Percentiles rank a stretch among this genome's conserved stretches.
These are phyloP conservation scores for Leptarthrus brevirostris DNA, from an alignment of 2,888 invertebrate species.

Conservation along the genomic window DNA sequence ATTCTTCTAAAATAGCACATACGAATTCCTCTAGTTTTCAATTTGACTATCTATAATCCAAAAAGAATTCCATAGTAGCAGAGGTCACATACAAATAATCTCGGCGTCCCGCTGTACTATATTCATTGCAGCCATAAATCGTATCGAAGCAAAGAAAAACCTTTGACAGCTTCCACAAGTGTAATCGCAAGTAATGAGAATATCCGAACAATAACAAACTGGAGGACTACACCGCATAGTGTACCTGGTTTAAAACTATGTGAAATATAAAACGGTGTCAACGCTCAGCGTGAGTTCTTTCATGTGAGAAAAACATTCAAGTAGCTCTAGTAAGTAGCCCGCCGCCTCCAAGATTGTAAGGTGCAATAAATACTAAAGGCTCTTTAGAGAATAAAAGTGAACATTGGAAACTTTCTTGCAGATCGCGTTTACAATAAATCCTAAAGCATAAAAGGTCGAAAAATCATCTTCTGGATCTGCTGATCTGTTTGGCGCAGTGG, in stretches of 20 bases:
- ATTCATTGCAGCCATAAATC: background rate
- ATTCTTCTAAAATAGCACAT: too few species aligned
- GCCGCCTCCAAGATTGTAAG: background rate
- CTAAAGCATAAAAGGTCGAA: conserved; percentile 1
- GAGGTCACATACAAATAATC: background rate
- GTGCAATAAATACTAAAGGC: background rate
- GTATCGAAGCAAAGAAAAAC: background rate
- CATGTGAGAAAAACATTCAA: conserved; percentile 18
- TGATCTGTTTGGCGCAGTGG: background rate
- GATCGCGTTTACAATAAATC: conserved; percentile 21
- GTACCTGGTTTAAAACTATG: background rate
- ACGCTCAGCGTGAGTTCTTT: conserved; percentile 23
- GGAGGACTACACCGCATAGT: background rate
- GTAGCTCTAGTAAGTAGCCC: background rate
- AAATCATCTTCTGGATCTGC: background rate
- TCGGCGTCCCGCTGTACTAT: background rate
- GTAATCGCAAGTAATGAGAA: conserved; percentile 6
- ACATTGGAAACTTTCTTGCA: conserved; percentile 15
- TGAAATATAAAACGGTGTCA: conserved; percentile 38
- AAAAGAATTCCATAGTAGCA: background rate
- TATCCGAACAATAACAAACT: background rate
- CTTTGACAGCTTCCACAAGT: background rate
- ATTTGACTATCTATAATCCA: too few species aligned
- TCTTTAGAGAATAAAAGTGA: conserved; percentile 18
- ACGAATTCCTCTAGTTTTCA: too few species aligned